Percentiles rank a stretch among this genome's conserved stretches.
phyloP scores from a whole-genome alignment of 1,140 invertebrate species.

The Diabrotica virgifera region DNA sequence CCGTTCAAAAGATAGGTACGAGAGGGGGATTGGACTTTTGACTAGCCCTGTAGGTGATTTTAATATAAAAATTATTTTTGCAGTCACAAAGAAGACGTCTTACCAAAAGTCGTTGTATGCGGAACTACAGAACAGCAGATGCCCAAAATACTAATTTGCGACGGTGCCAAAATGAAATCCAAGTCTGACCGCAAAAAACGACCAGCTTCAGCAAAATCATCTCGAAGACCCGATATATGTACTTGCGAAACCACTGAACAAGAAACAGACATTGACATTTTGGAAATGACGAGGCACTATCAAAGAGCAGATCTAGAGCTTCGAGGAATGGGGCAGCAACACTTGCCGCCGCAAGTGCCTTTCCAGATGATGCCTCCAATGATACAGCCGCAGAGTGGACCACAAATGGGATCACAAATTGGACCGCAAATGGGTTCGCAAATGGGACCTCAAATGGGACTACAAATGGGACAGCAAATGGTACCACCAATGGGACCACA shows the following conservation, averaged over 20 bases:
- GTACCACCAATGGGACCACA: no score
- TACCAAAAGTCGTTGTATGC: slow-evolving; percentile 46
- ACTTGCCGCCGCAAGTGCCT: no score
- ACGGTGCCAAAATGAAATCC: slow-evolving; percentile 29
- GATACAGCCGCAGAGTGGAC: background rate
- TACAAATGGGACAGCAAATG: no score
- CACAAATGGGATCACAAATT: background rate
- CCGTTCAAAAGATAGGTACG: no score
- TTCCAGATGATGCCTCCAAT: background rate
- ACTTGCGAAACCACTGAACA: background rate
- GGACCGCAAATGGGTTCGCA: background rate
- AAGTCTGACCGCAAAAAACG: slow-evolving; percentile 1
- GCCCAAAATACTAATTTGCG: slow-evolving; percentile 45
- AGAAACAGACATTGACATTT: no score
- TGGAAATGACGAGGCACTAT: no score
- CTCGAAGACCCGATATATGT: slow-evolving; percentile 10
- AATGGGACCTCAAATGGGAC: no score
- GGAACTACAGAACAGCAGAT: slow-evolving; percentile 41
- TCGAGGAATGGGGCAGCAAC: no score
- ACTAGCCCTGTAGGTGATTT: no score
- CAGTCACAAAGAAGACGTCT: slow-evolving; percentile 37
- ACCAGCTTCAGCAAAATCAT: slow-evolving; percentile 1
- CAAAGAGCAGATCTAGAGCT: no score
- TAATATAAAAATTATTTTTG: slow-evolving; percentile 8
- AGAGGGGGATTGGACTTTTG: no score